Evolutionary conservation across 2,888 invertebrate genomes (phyloP), one percentile per base, ranked within the genome.

Genomic region (Schrankia costaestrigalis): DNA sequence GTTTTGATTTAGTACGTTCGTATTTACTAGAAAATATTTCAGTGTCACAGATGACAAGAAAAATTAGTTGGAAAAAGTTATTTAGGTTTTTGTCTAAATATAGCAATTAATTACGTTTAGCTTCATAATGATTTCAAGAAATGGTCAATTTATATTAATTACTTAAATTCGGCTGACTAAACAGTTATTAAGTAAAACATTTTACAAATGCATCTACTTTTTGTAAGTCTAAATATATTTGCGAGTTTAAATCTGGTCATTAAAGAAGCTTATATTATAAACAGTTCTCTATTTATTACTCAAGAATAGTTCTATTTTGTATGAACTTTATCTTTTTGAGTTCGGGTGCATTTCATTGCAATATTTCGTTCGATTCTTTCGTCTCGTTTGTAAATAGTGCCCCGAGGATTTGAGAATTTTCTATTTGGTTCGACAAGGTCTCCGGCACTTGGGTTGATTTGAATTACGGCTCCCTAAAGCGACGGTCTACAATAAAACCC

Each of bases 391-490:
- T 30, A 26, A 32, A 46, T 38, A 43, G 34, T 39, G 22, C 54
- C 57, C 57, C 25, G 18, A 42, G 49, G 56, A 46, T 45, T 47
- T 36, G 41, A 32, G 42, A 56, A 51, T 57, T 56, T 56, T 57
- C 52, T 56, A 53, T 55, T 47, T 57, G 35, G 43, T 38, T 41
- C 22, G 35, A 35, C 50, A 35, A 32, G 36, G 43, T 55, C 44
- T 47, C 31, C 34, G 38, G 53, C 66, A 64, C 66, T 72, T 60
- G 47, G 45, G 56, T 61, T 70, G 66, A 71, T 74, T 71, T 64
- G 72, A 68, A 57, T 69, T 65, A 71, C 54, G 56, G 46, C 47
- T 61, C 60, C 60, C 51, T 31, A 46, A 44, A 45, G 55, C 51
- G 44, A 49, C 56, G 46, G 43, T 47, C 52, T 58, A 53, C 50